phyloP scores from a whole-genome alignment of 1,140 invertebrate genomes.

The Caenorhabditis latens region DNA sequence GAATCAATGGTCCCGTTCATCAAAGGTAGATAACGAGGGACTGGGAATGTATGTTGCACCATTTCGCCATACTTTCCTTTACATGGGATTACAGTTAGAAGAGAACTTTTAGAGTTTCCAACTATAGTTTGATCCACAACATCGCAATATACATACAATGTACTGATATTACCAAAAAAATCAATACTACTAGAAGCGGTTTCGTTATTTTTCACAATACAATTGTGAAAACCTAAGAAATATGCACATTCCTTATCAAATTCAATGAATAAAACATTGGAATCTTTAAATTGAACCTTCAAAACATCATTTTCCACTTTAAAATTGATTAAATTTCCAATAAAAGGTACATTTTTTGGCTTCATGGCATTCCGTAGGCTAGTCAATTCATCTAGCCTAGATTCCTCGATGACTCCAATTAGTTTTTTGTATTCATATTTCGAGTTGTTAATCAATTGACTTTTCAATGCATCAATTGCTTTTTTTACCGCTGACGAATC shows the following conservation, averaged over 20 bases:
- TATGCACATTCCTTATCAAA: constrained; percentile 9
- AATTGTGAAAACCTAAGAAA: neutral
- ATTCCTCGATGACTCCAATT: neutral
- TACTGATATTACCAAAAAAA: neutral
- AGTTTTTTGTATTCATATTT: neutral
- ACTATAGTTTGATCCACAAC: neutral
- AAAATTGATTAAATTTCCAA: neutral
- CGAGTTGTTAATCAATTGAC: neutral
- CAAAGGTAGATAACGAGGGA: neutral
- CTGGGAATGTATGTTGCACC: neutral
- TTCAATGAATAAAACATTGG: neutral
- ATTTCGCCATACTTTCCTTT: neutral
- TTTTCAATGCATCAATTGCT: neutral
- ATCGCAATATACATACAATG: constrained; percentile 1
- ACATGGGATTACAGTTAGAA: neutral
- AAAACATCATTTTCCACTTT: constrained; percentile 1
- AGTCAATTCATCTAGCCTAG: neutral
- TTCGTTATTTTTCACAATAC: neutral
- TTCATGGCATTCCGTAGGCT: neutral
- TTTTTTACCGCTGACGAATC: no score
- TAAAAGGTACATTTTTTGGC: neutral
- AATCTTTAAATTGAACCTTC: neutral
- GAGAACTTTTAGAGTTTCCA: neutral
- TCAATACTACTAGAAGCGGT: neutral
- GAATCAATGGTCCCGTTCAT: neutral